Evolutionary conservation across 2,113 vertebrate species (phyloP).

Genomic region (Tringa solitaria): DNA sequence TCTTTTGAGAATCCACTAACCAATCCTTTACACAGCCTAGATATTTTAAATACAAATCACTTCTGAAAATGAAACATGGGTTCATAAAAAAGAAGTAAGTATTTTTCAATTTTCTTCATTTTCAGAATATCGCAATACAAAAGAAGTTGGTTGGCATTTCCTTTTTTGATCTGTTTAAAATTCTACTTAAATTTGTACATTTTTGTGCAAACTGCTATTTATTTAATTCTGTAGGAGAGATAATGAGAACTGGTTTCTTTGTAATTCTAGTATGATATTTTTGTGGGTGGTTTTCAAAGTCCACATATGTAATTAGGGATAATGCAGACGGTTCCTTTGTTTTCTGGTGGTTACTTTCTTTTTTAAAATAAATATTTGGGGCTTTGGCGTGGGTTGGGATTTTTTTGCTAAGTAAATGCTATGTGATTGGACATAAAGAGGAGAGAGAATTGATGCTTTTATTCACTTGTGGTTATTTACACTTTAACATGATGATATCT

Average conservation of each 20-base stretch:
- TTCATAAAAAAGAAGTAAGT: neutral
- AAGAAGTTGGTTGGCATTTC: neutral
- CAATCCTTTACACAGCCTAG: fast-evolving
- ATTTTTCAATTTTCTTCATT: neutral
- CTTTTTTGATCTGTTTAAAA: slow-evolving; percentile 39
- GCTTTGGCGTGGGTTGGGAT: neutral
- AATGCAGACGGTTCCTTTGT: slow-evolving; percentile 43
- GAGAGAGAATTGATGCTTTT: neutral
- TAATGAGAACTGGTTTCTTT: slow-evolving; percentile 53
- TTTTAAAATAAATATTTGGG: neutral
- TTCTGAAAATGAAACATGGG: neutral
- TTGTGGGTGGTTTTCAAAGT: slow-evolving; percentile 66
- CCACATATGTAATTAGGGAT: slow-evolving; percentile 61
- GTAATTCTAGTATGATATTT: slow-evolving; percentile 62
- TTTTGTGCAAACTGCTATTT: slow-evolving; percentile 57
- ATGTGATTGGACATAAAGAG: neutral
- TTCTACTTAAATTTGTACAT: slow-evolving; percentile 38
- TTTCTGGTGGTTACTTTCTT: neutral
- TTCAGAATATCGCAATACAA: neutral
- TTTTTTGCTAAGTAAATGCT: neutral
- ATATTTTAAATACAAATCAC: neutral
- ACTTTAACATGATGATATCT: neutral
- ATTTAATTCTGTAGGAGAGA: slow-evolving; percentile 68
- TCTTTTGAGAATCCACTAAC: neutral
- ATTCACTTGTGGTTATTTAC: neutral